Conservation (phyloP, 2,888 invertebrate genomes). For the Drosophila anomelani region DNA sequence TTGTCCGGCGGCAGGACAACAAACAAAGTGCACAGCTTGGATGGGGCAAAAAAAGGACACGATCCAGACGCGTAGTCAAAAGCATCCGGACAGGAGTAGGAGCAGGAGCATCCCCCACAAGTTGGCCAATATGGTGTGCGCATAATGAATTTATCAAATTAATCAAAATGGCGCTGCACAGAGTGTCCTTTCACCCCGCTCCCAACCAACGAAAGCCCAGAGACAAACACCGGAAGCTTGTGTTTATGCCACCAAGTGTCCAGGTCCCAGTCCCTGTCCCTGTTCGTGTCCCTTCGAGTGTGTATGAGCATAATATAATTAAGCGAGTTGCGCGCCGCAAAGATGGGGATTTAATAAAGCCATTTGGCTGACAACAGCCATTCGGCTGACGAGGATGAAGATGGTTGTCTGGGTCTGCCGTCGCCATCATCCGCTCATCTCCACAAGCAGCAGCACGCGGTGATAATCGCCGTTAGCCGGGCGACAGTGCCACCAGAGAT, state of each 20-base stretch:
- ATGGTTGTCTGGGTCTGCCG: slow-evolving; percentile 37
- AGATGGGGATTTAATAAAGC: slow-evolving; percentile 80
- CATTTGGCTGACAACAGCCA: slow-evolving; percentile 66
- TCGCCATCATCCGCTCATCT: slow-evolving; percentile 48
- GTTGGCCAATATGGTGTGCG: slow-evolving; percentile 75
- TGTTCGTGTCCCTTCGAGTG: slow-evolving; percentile 8
- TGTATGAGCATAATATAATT: slow-evolving; percentile 68
- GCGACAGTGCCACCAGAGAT: slow-evolving; percentile 41
- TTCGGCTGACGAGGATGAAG: slow-evolving; percentile 41
- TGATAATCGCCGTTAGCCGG: slow-evolving; percentile 54
- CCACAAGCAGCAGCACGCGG: slow-evolving; percentile 19
- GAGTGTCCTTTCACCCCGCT: slow-evolving; percentile 30
- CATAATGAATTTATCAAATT: slow-evolving; percentile 83
- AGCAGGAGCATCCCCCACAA: slow-evolving; percentile 5
- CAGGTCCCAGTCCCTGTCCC: slow-evolving; percentile 1
- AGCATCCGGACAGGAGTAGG: slow-evolving; percentile 10
- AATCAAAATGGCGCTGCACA: slow-evolving; percentile 71
- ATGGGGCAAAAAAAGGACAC: slow-evolving; percentile 35
- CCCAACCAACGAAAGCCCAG: neutral
- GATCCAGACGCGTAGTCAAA: slow-evolving; percentile 14
- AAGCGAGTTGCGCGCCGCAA: slow-evolving; percentile 64
- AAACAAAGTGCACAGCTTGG: slow-evolving; percentile 55
- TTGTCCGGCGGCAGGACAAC: slow-evolving; percentile 27
- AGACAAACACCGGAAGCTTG: slow-evolving; percentile 57
- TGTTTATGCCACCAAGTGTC: slow-evolving; percentile 44